phyloP scores from a whole-genome alignment of 2,888 invertebrate species.

The Aquatica leii region DNA sequence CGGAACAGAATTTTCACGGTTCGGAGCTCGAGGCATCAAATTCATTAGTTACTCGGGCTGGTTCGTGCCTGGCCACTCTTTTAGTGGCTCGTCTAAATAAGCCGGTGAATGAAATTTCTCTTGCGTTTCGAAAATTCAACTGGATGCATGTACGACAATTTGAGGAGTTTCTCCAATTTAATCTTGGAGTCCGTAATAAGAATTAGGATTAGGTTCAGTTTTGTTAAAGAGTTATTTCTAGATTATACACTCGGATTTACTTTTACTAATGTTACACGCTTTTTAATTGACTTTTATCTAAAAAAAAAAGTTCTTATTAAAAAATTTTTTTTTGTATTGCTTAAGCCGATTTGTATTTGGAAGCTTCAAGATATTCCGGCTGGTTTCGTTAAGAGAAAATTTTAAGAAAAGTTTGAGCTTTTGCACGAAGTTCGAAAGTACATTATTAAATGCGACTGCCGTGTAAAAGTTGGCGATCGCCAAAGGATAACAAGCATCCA shows the following conservation, averaged over 20 bases:
- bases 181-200: slow-evolving; percentile 36
- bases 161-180: slow-evolving; percentile 43
- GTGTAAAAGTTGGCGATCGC: neutral
- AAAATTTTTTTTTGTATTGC: neutral
- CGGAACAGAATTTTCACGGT: slow-evolving; percentile 51
- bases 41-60: slow-evolving; percentile 43
- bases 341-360: slow-evolving; percentile 26
- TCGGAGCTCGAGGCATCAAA: slow-evolving; percentile 45
- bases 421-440: slow-evolving; percentile 12
- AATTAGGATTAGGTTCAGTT: slow-evolving; percentile 29
- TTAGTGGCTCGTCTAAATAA: slow-evolving; percentile 28
- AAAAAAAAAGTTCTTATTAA: neutral
- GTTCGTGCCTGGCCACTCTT: slow-evolving; percentile 36
- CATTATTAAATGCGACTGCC: slow-evolving; percentile 23
- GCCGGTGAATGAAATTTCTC: slow-evolving; percentile 15
- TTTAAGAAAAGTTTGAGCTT: too few relatives aligned
- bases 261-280: neutral
- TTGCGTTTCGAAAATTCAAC: slow-evolving; percentile 20
- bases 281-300: slow-evolving; percentile 10
- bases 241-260: slow-evolving; percentile 12
- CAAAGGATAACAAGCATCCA: slow-evolving; percentile 9
- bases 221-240: slow-evolving; percentile 21
- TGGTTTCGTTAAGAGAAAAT: neutral
- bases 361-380: slow-evolving; percentile 24
- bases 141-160: slow-evolving; percentile 41